phyloP scores from a whole-genome alignment of 2,113 vertebrate species.

The Okapia johnstoni region DNA sequence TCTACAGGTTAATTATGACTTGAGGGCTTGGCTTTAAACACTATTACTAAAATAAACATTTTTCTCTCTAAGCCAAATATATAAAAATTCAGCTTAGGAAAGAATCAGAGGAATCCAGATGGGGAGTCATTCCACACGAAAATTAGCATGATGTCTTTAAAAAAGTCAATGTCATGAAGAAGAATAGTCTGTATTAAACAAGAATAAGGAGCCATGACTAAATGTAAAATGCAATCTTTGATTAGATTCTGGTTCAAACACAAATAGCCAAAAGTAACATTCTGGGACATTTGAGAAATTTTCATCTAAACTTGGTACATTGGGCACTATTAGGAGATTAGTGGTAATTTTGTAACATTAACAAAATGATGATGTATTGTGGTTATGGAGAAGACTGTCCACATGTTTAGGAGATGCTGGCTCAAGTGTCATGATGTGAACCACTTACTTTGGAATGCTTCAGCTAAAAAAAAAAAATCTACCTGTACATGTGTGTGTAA shows the following conservation, averaged over 20 bases:
- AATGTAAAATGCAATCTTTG: background rate
- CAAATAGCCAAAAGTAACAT: background rate
- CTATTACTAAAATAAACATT: constrained; percentile 24
- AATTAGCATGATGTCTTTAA: background rate
- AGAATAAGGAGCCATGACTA: background rate
- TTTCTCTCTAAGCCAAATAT: background rate
- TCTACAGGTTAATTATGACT: background rate
- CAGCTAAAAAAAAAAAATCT: background rate
- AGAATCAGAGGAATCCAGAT: background rate
- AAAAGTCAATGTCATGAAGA: background rate
- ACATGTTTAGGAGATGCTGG: background rate
- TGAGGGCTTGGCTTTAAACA: background rate
- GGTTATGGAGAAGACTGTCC: background rate
- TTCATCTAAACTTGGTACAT: background rate
- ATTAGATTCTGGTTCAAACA: background rate
- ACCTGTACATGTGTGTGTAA: accelerated
- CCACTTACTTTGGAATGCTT: background rate
- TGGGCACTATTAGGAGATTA: background rate
- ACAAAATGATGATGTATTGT: background rate
- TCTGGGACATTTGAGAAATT: background rate
- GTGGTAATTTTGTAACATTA: background rate
- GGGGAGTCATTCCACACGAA: background rate
- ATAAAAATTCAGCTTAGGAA: background rate
- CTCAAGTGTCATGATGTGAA: background rate
- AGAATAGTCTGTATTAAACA: background rate